Evolutionary conservation across 1,140 invertebrate genomes (phyloP), one percentile per base, ranked within the genome.

Genomic region (Pachyrhynchus sulphureomaculatus): DNA sequence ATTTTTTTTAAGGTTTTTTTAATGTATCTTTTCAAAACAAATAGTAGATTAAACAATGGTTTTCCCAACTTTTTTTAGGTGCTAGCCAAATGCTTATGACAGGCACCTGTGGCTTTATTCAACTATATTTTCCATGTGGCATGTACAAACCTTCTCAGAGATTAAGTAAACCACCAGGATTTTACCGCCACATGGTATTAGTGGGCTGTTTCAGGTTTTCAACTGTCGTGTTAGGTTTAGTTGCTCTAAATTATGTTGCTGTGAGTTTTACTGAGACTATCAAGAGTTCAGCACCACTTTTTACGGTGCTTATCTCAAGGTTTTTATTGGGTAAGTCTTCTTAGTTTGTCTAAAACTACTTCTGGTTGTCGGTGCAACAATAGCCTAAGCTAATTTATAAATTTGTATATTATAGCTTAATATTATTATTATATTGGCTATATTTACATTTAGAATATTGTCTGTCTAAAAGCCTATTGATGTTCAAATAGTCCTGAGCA

Each of bases 211-310:
- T 88, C 65, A 86, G 88, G 71, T 92, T 91, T 77, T 82, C 84
- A 34, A 91, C 89, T 1, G 87, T 91, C 39, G 80, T 92, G 49
- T 75, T 88, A 72, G 90, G 90, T 55, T 76, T 93, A 61, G 80
- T 92, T 34, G 88, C 91, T 6, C 79, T 93, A 32, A 91, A 91
- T 80, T 92, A 87, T 79, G 88, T 92, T 49, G 88, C 90, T 51
- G 90, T 92, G 20, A 91, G 89, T 75, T 93, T 93, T 77, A 91
- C 90, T 29, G 91, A 92, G 77, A 92, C 90, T 15, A 88, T 93
- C 13, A 93, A 93, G 77, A 91, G 88, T 78, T 91, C 90, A 20
- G 90, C 90, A 18, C 91, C 91, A 56, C 78, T 92, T 24, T 93
- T 92, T 73, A 93, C 91, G 37, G 89, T 92, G 49, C 74, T 91